A percentile compares a stretch with the other conserved stretches of the same genome.
These are phyloP conservation scores for Hozukius guyotensis DNA, from an alignment of 2,797 vertebrate genomes.

Conservation along the genomic window DNA sequence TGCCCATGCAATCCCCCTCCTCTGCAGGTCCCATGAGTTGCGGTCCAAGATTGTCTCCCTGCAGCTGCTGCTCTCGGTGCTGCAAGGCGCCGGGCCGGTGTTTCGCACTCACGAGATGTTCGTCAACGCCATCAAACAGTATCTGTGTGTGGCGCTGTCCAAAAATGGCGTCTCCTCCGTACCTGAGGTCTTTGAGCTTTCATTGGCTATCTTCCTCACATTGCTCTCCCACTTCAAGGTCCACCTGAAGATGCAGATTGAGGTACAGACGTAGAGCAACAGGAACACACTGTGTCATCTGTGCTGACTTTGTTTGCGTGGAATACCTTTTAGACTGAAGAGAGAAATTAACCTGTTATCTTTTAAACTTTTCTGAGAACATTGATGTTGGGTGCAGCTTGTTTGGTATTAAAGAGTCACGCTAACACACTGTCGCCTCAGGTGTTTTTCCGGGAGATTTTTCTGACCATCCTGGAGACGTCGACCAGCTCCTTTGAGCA, in stretches of 20 bases:
- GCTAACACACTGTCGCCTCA: slow-evolving; percentile 44
- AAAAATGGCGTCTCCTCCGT: slow-evolving; percentile 98
- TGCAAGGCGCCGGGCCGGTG: slow-evolving; percentile 93
- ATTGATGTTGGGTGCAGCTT: background rate
- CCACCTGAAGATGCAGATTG: slow-evolving; percentile 98
- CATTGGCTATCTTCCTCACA: slow-evolving; percentile 96
- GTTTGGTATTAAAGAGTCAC: background rate
- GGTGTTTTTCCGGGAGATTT: slow-evolving; percentile 99
- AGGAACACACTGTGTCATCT: background rate
- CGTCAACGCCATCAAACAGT: slow-evolving; percentile 97
- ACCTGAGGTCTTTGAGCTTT: slow-evolving; percentile 96
- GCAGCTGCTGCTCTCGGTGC: slow-evolving; percentile 93
- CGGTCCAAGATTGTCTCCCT: slow-evolving; percentile 96
- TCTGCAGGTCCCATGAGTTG: slow-evolving; percentile 92
- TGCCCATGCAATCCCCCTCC: background rate
- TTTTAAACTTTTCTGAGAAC: too few species aligned
- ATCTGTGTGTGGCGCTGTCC: slow-evolving; percentile 95
- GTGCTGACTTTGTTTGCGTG: background rate
- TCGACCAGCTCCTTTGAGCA: slow-evolving; percentile 97
- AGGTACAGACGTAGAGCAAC: slow-evolving; percentile 80
- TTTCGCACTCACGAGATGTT: slow-evolving; percentile 98
- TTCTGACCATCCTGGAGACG: slow-evolving; percentile 96
- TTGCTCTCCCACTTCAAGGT: slow-evolving; percentile 97
- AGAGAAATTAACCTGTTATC: background rate
- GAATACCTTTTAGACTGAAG: background rate